phyloP scores from a whole-genome alignment of 2,113 vertebrate species.

The Neomonachus schauinslandi region DNA sequence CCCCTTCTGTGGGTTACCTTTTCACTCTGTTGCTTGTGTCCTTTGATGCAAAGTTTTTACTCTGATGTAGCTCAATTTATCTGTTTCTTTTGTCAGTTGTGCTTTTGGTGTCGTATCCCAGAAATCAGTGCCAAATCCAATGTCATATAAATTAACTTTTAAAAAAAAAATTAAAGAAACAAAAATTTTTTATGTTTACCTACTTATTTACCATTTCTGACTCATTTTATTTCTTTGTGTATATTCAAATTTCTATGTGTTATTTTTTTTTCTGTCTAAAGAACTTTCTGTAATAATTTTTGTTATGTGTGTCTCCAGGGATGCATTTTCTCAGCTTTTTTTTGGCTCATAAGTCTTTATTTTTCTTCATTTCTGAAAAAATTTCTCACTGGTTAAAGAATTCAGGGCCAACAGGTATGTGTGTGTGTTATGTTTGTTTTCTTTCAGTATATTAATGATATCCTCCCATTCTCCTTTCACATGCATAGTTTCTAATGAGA shows the following conservation, averaged over 20 bases:
- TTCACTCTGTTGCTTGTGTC: neutral
- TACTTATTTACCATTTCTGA: neutral
- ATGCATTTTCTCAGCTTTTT: neutral
- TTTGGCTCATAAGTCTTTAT: neutral
- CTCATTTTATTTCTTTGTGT: neutral
- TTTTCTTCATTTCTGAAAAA: neutral
- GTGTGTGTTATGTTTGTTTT: neutral
- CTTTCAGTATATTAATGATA: neutral
- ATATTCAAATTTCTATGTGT: neutral
- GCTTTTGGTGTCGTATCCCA: neutral
- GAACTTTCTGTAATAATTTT: neutral
- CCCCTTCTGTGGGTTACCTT: neutral
- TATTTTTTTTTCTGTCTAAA: neutral
- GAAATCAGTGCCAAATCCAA: neutral
- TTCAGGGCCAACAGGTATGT: neutral
- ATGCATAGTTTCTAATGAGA: neutral
- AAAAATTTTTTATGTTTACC: neutral
- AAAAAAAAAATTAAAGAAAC: neutral
- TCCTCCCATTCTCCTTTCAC: neutral
- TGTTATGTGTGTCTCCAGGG: neutral
- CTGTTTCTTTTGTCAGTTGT: neutral
- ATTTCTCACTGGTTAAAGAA: neutral
- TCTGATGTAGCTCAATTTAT: neutral
- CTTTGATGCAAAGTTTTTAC: neutral
- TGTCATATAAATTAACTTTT: neutral